Percentiles rank a stretch among this genome's conserved stretches.
Evolutionary conservation across 2,888 invertebrate genomes (phyloP).

Genomic region (Mesochorus sp.): DNA sequence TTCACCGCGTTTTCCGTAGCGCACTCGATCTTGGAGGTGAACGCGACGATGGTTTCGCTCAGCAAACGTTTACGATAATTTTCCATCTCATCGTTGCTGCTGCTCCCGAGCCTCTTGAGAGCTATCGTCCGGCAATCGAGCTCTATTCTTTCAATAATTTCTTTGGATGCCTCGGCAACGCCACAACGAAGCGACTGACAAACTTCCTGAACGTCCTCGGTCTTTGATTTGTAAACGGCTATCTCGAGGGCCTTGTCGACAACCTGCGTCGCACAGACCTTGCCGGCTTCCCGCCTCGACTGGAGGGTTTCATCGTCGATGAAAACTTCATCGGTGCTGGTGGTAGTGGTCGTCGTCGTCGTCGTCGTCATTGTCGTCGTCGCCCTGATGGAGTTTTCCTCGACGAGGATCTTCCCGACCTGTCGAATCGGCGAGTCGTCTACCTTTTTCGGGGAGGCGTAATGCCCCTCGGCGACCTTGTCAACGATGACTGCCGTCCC

Average conservation of each 20-base stretch:
- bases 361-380: too few relatives aligned
- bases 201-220: constrained; percentile 80
- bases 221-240: constrained; percentile 80
- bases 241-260: constrained; percentile 80
- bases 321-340: neutral
- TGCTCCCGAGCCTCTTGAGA: constrained; percentile 66
- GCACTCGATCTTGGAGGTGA: constrained; percentile 77
- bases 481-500: too few relatives aligned
- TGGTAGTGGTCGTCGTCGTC: too few relatives aligned
- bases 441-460: too few relatives aligned
- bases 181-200: constrained; percentile 77
- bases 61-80: constrained; percentile 73
- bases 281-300: constrained; percentile 73
- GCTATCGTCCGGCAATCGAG: constrained; percentile 76
- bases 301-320: constrained; percentile 68
- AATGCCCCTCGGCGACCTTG: too few relatives aligned
- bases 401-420: neutral
- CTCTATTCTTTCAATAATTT: constrained; percentile 75
- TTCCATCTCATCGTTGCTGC: constrained; percentile 59
- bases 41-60: constrained; percentile 74
- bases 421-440: neutral
- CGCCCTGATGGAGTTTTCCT: too few relatives aligned
- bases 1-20: constrained; percentile 80
- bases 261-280: constrained; percentile 78
- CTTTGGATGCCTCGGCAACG: constrained; percentile 78